Percentiles rank a stretch among this genome's conserved stretches.
These are phyloP conservation scores for Virgularia gustaviana DNA, from an alignment of 92 coral and sea anemone species.

Conservation along the genomic window DNA sequence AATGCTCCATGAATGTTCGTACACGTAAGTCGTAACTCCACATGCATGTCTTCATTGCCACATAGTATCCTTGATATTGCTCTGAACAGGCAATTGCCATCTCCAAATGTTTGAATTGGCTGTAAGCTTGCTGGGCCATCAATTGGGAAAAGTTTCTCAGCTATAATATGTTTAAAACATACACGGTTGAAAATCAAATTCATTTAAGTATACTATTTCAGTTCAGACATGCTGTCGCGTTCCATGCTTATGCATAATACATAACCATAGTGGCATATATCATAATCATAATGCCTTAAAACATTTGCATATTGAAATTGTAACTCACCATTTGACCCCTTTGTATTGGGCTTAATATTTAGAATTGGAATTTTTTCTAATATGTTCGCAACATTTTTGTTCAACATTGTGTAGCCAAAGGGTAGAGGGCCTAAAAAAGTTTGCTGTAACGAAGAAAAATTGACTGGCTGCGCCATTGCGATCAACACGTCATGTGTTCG, in stretches of 20 bases:
- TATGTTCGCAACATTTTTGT: background rate
- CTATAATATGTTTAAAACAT: slow-evolving; percentile 46
- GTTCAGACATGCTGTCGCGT: background rate
- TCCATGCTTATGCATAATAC: background rate
- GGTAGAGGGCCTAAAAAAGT: background rate
- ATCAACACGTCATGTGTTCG: background rate
- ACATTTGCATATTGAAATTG: background rate
- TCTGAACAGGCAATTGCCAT: slow-evolving; percentile 59
- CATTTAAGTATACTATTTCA: slow-evolving; percentile 28
- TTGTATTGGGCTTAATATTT: background rate
- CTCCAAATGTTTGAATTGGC: slow-evolving; percentile 58
- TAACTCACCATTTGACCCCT: background rate
- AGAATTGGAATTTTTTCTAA: background rate
- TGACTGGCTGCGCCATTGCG: background rate
- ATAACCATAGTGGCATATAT: no score
- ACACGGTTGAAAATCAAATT: no score
- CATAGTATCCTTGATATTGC: slow-evolving; percentile 60
- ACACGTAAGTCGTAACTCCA: slow-evolving; percentile 56
- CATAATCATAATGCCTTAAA: background rate
- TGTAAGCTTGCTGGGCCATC: slow-evolving; percentile 51
- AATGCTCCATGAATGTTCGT: slow-evolving; percentile 62
- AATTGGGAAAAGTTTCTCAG: slow-evolving; percentile 44
- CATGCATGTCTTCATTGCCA: slow-evolving; percentile 54
- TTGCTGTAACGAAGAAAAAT: background rate
- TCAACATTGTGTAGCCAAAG: background rate